Evolutionary conservation across 2,113 vertebrate genomes (phyloP).

Genomic region (Mustelus asterias): DNA sequence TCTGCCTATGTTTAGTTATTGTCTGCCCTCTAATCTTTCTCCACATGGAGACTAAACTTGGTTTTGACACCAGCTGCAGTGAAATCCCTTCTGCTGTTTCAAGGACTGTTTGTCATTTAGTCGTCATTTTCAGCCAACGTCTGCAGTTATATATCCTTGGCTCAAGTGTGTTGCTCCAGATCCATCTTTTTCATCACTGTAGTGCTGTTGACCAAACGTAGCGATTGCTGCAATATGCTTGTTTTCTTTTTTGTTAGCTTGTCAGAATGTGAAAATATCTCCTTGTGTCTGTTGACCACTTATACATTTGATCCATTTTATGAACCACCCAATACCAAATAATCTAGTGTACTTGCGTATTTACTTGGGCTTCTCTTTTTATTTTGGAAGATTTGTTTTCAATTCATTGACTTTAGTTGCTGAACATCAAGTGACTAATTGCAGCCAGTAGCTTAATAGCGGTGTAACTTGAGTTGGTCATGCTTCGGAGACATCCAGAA

Average conservation of each 20-base stretch:
- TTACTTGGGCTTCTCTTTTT: background rate
- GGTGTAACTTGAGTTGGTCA: background rate
- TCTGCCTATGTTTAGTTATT: background rate
- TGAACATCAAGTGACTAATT: background rate
- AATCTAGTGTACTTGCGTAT: background rate
- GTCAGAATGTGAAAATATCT: background rate
- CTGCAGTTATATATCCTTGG: background rate
- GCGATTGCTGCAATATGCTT: background rate
- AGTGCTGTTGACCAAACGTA: background rate
- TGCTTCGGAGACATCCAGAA: background rate
- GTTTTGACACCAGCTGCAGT: background rate
- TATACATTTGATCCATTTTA: background rate
- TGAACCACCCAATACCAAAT: background rate
- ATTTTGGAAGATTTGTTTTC: background rate
- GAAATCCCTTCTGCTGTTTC: background rate
- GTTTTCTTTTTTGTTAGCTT: background rate
- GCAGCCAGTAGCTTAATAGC: background rate
- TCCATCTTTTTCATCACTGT: background rate
- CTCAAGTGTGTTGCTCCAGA: background rate
- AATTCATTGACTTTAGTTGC: background rate
- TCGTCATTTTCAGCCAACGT: background rate
- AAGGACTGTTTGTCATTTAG: background rate
- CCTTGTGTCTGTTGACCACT: background rate
- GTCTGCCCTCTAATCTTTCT: background rate
- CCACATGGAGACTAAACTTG: background rate